Evolutionary conservation across 2,888 invertebrate genomes (phyloP), one percentile per base, ranked within the genome.

Genomic region (Meliscaeva auricollis): DNA sequence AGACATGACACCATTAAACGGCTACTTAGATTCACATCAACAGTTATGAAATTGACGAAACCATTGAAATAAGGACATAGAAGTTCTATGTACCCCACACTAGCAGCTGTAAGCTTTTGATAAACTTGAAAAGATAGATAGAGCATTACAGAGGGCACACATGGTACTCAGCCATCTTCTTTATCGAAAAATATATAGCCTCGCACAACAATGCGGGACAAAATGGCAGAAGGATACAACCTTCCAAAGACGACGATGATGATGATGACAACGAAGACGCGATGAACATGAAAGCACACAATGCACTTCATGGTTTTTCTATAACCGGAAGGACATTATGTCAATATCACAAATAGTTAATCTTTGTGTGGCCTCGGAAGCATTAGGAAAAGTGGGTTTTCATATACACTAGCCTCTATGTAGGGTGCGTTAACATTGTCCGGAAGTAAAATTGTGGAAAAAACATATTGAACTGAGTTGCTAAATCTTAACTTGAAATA

Each of bases 261-360:
- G 35, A 62, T 32, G 15, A 32, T 15, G 44, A 50, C 41, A 9
- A 69, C 7, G 38, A 58, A 20, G 30, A 38, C 38, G 17, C 48
- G 32, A 75, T 11, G 22, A 11, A 38, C 38, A 13, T 1, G 13
- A 41, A 48, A 69, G 52, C 70, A 46, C 75, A 79, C 66, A 74
- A 79, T 84, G 79, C 79, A 79, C 58, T 75, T 74, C 60, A 54
- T 78, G 79, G 64, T 66, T 64, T 84, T 84, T 69, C 48, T 26
- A 75, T 70, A 76, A 56, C 58, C 76, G 70, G 76, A 77, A 77
- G 72, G 72, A 68, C 84, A 80, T 85, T 76, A 85, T 85, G 84
- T 80, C 84, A 85, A 85, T 80, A 85, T 85, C 80, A 60, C 84
- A 80, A 75, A 75, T 84, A 80, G 76, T 85, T 80, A 76, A 85